Conservation (phyloP, 2,797 vertebrate genomes). For the Onychomys torridus region DNA sequence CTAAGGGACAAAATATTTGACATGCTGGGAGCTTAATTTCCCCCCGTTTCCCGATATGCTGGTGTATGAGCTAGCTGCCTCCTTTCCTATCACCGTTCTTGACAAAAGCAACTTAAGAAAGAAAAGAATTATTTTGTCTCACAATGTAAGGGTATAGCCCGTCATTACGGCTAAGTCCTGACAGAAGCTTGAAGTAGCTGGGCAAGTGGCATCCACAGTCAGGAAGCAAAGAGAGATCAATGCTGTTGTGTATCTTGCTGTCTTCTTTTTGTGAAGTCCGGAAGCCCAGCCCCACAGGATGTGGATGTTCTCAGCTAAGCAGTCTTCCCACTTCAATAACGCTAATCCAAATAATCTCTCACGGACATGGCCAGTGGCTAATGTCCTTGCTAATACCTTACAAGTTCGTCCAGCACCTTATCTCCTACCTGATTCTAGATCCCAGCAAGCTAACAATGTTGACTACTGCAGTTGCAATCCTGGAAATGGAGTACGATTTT, state of each 20-base stretch:
- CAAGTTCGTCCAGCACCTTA: not conserved
- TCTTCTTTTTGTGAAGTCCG: too few relatives aligned
- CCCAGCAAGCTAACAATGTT: not conserved
- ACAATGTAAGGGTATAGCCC: not conserved
- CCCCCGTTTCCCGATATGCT: not conserved
- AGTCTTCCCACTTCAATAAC: not conserved
- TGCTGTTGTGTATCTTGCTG: not conserved
- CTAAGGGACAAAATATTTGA: not conserved
- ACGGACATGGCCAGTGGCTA: not conserved
- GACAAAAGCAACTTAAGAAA: not conserved
- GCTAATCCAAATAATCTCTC: not conserved
- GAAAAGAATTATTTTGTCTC: not conserved
- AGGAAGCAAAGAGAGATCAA: not conserved
- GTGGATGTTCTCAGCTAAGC: not conserved
- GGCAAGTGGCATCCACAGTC: not conserved
- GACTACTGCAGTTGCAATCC: not conserved
- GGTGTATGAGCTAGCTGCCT: not conserved
- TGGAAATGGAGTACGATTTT: not conserved
- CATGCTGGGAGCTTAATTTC: not conserved
- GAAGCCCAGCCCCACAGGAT: not conserved
- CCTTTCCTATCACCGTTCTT: too few relatives aligned
- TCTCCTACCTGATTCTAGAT: not conserved
- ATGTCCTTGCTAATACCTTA: not conserved
- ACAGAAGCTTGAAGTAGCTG: not conserved
- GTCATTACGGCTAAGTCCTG: not conserved